Conservation (phyloP, 2,888 invertebrate species). For the Acrobasis consociella region DNA sequence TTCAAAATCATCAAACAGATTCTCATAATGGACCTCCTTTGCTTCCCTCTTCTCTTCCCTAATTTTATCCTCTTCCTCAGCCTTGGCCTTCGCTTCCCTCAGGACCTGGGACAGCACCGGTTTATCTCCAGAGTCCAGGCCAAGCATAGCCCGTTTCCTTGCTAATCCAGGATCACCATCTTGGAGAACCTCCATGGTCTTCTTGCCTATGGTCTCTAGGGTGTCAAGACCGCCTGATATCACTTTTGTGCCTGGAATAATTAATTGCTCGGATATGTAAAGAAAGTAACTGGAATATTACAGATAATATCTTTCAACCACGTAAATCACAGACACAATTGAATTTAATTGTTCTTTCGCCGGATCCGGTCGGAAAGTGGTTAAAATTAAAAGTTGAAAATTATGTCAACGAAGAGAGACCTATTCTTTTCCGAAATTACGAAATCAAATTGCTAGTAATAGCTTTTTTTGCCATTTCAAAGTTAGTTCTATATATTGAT, state of each 20-base stretch:
- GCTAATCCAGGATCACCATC: slow-evolving; percentile 95
- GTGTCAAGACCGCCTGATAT: slow-evolving; percentile 92
- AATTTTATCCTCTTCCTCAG: slow-evolving; percentile 83
- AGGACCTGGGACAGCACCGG: slow-evolving; percentile 85
- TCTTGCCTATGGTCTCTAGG: slow-evolving; percentile 95
- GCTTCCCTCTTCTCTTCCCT: slow-evolving; percentile 74
- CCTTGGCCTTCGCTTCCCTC: slow-evolving; percentile 87
- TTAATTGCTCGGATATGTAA: no score
- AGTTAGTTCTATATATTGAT: no score
- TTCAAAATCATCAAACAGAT: slow-evolving; percentile 93
- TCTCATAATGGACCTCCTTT: slow-evolving; percentile 86
- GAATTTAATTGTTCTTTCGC: no score
- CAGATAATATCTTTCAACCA: no score
- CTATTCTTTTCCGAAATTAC: no score
- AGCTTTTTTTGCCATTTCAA: no score
- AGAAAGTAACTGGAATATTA: no score
- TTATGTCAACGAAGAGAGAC: no score
- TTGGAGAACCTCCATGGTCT: slow-evolving; percentile 96
- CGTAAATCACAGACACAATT: no score
- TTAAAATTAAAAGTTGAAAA: no score
- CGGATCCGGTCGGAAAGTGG: no score
- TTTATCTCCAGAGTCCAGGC: slow-evolving; percentile 81
- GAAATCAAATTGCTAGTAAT: no score
- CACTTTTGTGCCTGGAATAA: slow-evolving; percentile 84
- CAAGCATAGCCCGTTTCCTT: slow-evolving; percentile 88